phyloP scores from a whole-genome alignment of 2,888 invertebrate genomes.

The Andrena flavipes region DNA sequence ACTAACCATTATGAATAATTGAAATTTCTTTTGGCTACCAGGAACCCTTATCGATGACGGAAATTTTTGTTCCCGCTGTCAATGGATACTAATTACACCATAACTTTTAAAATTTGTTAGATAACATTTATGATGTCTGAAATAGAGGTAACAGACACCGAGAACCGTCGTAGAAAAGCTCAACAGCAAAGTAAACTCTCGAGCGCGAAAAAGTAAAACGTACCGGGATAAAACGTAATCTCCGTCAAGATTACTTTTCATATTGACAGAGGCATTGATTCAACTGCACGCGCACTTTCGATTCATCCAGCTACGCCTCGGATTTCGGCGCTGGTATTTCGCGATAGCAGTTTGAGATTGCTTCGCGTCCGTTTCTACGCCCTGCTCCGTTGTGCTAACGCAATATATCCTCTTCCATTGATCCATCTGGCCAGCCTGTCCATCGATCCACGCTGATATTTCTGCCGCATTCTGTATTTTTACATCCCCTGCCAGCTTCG shows the following conservation, averaged over 20 bases:
- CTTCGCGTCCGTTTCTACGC: not conserved
- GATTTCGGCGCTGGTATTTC: constrained; percentile 7
- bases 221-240: constrained; percentile 23
- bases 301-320: not conserved
- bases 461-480: not conserved
- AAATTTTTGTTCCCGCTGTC: too few species aligned
- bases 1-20: too few species aligned
- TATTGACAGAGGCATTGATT: constrained; percentile 1
- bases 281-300: not conserved
- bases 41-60: too few species aligned
- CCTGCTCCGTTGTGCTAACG: not conserved
- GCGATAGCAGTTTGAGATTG: constrained; percentile 13
- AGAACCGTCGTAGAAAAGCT: not conserved
- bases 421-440: not conserved
- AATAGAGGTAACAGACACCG: not conserved
- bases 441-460: not conserved
- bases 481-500: not conserved
- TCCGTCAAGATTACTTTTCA: constrained; percentile 26
- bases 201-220: constrained; percentile 3
- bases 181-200: not conserved
- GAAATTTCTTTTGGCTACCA: too few species aligned
- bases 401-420: not conserved
- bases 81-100: too few species aligned
- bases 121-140: not conserved
- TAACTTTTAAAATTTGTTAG: too few species aligned